phyloP scores from a whole-genome alignment of 2,113 vertebrate species.

The Polypterus bichir region DNA sequence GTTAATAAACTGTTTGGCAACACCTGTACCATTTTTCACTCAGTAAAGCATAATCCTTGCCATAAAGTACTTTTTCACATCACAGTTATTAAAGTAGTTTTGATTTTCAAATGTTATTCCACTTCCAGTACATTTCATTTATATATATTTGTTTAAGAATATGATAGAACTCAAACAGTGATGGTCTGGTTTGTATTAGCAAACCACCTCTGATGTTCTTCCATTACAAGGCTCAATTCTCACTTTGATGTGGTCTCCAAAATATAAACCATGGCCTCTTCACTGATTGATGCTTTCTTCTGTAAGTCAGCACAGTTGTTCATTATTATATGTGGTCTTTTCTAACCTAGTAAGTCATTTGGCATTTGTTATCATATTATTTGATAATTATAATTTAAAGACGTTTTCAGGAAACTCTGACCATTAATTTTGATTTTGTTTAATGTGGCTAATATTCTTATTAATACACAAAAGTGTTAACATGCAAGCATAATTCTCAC shows the following conservation, averaged over 20 bases:
- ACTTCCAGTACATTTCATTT: not conserved
- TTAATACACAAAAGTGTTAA: conserved; percentile 2
- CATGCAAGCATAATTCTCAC: not conserved
- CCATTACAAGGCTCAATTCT: not conserved
- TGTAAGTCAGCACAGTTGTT: conserved; percentile 17
- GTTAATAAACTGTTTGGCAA: too few relatives aligned
- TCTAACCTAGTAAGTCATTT: conserved; percentile 4
- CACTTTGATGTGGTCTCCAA: conserved; percentile 4
- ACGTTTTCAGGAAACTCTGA: not conserved
- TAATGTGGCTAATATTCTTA: not conserved
- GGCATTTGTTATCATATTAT: conserved; percentile 21
- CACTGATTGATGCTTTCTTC: conserved; percentile 12
- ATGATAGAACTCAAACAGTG: not conserved
- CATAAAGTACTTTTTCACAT: too few relatives aligned
- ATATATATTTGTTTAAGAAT: conserved; percentile 2
- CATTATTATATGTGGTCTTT: conserved; percentile 17
- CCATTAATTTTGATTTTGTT: not conserved
- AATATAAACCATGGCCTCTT: not conserved
- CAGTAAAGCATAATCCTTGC: too few relatives aligned
- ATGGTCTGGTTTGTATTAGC: not conserved
- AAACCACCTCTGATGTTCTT: conserved; percentile 2
- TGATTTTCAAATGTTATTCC: not conserved
- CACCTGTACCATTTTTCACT: too few relatives aligned
- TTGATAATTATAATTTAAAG: conserved; percentile 8
- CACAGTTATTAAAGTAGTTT: not conserved